phyloP scores from a whole-genome alignment of 2,113 vertebrate species.

The Haemorhous mexicanus region DNA sequence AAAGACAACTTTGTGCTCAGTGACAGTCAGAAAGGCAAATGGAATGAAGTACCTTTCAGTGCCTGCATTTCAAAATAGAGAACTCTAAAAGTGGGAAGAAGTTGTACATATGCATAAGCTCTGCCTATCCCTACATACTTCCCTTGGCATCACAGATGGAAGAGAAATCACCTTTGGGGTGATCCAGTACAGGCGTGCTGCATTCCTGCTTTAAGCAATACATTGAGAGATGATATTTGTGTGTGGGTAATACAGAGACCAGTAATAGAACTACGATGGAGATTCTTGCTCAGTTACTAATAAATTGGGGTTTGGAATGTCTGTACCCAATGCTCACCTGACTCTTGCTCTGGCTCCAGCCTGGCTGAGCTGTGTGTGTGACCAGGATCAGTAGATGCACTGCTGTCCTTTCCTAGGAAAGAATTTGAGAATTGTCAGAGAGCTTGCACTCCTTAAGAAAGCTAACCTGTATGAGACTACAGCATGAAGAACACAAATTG shows the following conservation, averaged over 20 bases:
- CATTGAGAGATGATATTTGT: background rate
- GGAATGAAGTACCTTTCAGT: background rate
- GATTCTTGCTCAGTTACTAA: background rate
- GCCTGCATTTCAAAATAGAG: background rate
- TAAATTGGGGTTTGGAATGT: background rate
- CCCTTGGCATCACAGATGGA: background rate
- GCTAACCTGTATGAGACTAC: background rate
- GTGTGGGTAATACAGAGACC: background rate
- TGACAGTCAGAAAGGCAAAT: background rate
- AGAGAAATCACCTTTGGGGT: background rate
- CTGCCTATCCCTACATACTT: background rate
- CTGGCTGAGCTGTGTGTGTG: background rate
- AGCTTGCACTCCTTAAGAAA: background rate
- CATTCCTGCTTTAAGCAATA: background rate
- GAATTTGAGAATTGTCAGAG: background rate
- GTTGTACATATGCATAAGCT: background rate
- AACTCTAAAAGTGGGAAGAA: background rate
- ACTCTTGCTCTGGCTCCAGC: background rate
- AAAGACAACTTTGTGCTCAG: background rate
- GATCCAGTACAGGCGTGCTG: background rate
- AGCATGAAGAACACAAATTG: background rate
- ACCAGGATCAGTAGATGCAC: accelerated
- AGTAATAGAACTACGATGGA: background rate
- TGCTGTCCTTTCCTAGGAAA: background rate
- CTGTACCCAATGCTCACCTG: background rate